These are phyloP conservation scores for Chroicocephalus ridibundus DNA, from an alignment of 2,113 vertebrate species.

Conservation along the genomic window DNA sequence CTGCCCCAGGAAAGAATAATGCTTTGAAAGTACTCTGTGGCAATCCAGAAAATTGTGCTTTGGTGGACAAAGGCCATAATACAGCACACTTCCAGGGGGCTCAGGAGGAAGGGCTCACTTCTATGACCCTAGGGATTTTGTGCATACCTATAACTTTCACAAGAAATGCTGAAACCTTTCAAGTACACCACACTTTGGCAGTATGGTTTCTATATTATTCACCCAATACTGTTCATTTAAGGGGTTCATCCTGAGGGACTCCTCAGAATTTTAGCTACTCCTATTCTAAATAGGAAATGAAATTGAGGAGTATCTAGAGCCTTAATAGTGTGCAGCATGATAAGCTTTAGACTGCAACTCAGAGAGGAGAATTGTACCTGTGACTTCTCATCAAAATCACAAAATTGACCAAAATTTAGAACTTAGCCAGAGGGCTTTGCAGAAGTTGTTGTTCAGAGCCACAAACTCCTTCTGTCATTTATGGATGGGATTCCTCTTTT, in stretches of 20 bases:
- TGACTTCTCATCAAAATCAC: background rate
- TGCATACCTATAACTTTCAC: background rate
- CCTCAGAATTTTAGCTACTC: background rate
- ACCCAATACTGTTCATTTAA: background rate
- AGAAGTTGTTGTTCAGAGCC: background rate
- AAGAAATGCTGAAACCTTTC: background rate
- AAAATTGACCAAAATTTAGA: background rate
- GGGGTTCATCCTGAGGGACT: background rate
- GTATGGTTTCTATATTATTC: background rate
- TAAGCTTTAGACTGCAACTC: background rate
- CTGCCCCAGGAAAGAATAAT: conserved; percentile 4
- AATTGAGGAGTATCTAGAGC: background rate
- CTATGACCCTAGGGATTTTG: background rate
- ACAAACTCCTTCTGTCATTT: background rate
- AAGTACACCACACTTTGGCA: background rate
- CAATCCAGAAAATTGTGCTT: background rate
- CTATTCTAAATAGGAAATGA: background rate
- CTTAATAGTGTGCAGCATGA: background rate
- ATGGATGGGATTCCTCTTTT: background rate
- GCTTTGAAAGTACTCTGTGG: conserved; percentile 12
- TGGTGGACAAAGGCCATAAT: background rate
- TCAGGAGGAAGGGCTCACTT: background rate
- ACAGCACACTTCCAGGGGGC: background rate
- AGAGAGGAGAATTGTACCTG: background rate
- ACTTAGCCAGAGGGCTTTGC: background rate